Evolutionary conservation across 2,797 vertebrate genomes (phyloP).

Genomic region (Decapterus maruadsi): DNA sequence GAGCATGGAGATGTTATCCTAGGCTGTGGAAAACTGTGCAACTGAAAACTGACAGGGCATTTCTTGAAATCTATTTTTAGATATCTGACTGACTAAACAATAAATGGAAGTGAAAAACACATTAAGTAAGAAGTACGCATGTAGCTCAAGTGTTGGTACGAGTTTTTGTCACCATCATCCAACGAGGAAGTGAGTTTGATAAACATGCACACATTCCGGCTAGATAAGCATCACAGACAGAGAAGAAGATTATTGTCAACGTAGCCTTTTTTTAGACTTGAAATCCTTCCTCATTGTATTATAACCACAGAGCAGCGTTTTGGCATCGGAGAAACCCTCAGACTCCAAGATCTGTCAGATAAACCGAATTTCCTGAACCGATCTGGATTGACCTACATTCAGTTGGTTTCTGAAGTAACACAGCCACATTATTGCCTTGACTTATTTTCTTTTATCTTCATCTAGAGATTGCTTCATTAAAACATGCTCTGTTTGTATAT

Average conservation of each 20-base stretch:
- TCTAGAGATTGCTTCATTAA: not conserved
- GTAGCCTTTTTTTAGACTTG: not conserved
- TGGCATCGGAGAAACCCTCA: not conserved
- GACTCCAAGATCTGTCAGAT: not conserved
- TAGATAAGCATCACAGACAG: not conserved
- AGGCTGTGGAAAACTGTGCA: too few relatives aligned
- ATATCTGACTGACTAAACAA: not conserved
- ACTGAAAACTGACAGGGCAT: too few relatives aligned
- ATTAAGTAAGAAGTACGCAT: not conserved
- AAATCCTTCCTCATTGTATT: not conserved
- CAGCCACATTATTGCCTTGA: too few relatives aligned
- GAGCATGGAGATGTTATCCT: not conserved
- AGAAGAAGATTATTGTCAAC: not conserved
- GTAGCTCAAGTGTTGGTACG: not conserved
- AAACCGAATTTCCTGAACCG: not conserved
- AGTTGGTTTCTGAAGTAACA: not conserved
- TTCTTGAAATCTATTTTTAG: not conserved
- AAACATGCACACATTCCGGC: not conserved
- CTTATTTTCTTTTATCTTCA: not conserved
- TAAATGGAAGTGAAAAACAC: not conserved
- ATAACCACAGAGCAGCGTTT: not conserved
- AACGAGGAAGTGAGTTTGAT: not conserved
- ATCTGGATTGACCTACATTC: not conserved
- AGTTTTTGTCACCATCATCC: not conserved
- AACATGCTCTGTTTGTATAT: not conserved